Evolutionary conservation across 1,140 invertebrate species (phyloP).

Genomic region (Drosophila funebris): DNA sequence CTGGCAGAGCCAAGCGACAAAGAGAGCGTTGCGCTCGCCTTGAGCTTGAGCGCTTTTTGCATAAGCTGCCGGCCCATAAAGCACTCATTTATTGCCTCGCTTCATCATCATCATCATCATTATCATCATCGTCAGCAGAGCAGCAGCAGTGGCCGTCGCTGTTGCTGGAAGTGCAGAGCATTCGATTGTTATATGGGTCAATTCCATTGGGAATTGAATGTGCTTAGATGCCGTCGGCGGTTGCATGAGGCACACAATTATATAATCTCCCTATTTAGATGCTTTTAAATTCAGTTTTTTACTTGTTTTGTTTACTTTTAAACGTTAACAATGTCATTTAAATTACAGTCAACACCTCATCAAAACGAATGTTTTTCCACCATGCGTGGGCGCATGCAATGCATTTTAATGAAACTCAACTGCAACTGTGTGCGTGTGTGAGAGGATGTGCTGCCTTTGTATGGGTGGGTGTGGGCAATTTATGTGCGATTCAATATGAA

Average conservation of each 20-base stretch:
- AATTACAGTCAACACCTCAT: slow-evolving; percentile 79
- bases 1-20: slow-evolving; percentile 36
- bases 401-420: slow-evolving; percentile 57
- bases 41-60: slow-evolving; percentile 48
- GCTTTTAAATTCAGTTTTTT: slow-evolving; percentile 59
- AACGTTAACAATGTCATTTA: slow-evolving; percentile 61
- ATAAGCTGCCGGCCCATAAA: slow-evolving; percentile 48
- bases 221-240: slow-evolving; percentile 33
- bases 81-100: slow-evolving; percentile 53
- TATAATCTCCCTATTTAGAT: slow-evolving; percentile 50
- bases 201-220: slow-evolving; percentile 78
- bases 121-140: slow-evolving; percentile 16
- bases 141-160: not conserved
- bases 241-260: slow-evolving; percentile 48
- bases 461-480: slow-evolving; percentile 29
- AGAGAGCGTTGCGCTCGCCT: slow-evolving; percentile 18
- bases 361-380: slow-evolving; percentile 79
- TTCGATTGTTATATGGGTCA: slow-evolving; percentile 77
- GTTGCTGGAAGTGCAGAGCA: slow-evolving; percentile 38
- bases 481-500: slow-evolving; percentile 32
- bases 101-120: slow-evolving; percentile 33
- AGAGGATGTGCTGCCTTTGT: slow-evolving; percentile 34
- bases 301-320: not conserved
- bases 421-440: slow-evolving; percentile 7
- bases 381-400: slow-evolving; percentile 40